A percentile compares a stretch with the other conserved stretches of the same genome.
Evolutionary conservation across 1,140 invertebrate species (phyloP).

Genomic region (Drosophila leontia): DNA sequence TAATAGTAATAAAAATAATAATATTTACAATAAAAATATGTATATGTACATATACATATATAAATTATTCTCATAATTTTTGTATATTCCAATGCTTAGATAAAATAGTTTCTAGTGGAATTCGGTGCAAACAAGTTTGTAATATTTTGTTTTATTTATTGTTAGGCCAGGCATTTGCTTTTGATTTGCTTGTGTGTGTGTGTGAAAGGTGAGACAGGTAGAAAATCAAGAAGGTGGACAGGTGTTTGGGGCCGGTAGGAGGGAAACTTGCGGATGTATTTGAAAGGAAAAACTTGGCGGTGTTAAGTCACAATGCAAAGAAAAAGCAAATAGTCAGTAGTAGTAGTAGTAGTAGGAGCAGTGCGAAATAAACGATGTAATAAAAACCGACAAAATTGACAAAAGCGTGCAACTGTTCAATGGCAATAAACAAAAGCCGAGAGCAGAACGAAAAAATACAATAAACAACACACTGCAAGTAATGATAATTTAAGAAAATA

Average conservation of each 20-base stretch:
- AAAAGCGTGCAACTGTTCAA: slow-evolving; percentile 25
- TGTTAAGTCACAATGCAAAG: slow-evolving; percentile 8
- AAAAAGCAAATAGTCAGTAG: slow-evolving; percentile 22
- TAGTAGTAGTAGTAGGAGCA: slow-evolving; percentile 20
- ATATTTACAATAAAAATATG: too few species aligned
- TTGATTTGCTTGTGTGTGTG: slow-evolving; percentile 6
- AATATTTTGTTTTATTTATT: slow-evolving; percentile 38
- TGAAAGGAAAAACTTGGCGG: slow-evolving; percentile 61
- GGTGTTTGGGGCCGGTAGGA: slow-evolving; percentile 5
- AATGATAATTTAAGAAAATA: background rate
- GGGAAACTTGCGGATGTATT: slow-evolving; percentile 25
- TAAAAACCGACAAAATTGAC: slow-evolving; percentile 1
- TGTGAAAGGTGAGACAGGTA: slow-evolving; percentile 62
- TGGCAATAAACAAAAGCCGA: slow-evolving; percentile 22
- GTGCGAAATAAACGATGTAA: slow-evolving; percentile 28
- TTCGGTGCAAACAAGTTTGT: slow-evolving; percentile 62
- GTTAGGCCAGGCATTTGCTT: slow-evolving; percentile 16
- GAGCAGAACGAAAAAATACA: slow-evolving; percentile 13
- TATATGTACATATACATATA: too few species aligned
- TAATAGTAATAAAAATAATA: too few species aligned
- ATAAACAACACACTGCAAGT: slow-evolving; percentile 12
- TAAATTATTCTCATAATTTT: slow-evolving; percentile 11
- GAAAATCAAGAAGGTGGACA: slow-evolving; percentile 23
- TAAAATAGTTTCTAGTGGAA: slow-evolving; percentile 50
- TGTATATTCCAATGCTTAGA: slow-evolving; percentile 1